Evolutionary conservation across 1,140 invertebrate species (phyloP).

Genomic region (Bilobella aurantiaca): DNA sequence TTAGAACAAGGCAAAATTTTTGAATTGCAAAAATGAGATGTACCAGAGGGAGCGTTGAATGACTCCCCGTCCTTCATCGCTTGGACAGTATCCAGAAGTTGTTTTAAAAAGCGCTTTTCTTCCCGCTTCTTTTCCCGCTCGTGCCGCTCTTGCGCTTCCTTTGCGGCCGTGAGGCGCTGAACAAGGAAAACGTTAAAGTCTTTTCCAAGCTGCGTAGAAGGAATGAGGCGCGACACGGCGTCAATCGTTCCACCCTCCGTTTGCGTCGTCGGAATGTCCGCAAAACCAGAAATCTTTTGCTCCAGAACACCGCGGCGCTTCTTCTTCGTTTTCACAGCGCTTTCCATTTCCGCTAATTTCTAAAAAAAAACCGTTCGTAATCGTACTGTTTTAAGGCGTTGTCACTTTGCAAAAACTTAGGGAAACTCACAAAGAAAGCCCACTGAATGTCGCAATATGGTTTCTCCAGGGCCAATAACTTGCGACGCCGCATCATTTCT

Average conservation of each 20-base stretch:
- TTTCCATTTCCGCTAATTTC: not conserved
- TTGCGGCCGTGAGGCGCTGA: not conserved
- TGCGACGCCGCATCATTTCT: slow-evolving; percentile 10
- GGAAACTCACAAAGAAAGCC: slow-evolving; percentile 15
- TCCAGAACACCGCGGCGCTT: not conserved
- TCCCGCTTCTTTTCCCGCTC: not conserved
- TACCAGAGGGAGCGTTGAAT: not conserved
- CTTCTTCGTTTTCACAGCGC: not conserved
- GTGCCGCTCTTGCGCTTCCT: not conserved
- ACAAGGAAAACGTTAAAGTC: slow-evolving; percentile 7
- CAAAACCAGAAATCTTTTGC: not conserved
- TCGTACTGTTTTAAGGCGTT: not conserved
- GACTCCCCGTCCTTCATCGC: not conserved
- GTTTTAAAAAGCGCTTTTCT: slow-evolving; percentile 4
- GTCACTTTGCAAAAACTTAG: not conserved
- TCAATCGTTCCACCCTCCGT: not conserved
- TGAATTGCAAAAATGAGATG: not conserved
- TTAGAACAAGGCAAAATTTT: not conserved
- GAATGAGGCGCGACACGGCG: not conserved
- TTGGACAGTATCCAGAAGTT: not conserved
- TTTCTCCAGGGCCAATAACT: slow-evolving; percentile 17
- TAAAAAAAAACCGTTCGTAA: not conserved
- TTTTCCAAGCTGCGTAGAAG: not conserved
- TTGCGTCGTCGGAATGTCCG: not conserved
- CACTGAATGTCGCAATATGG: slow-evolving; percentile 18